Evolutionary conservation across 2,113 vertebrate species (phyloP), one percentile per base, ranked within the genome.

Genomic region (Mesoclemmys tuberculata): DNA sequence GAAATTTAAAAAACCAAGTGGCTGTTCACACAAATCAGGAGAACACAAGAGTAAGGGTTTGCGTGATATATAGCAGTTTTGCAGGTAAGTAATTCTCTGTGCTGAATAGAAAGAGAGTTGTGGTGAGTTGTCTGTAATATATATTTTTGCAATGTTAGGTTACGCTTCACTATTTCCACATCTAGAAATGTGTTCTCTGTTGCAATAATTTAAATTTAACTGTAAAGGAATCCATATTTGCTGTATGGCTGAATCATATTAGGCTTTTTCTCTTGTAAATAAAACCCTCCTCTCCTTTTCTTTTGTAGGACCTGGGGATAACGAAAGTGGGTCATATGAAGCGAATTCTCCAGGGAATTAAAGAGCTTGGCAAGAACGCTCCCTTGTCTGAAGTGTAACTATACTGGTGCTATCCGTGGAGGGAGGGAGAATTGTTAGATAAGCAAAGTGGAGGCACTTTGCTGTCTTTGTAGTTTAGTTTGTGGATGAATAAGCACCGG

Each of bases 321-420:
- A 99, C 98, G 99, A 99, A 99, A 98, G 99, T 99, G 99, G 99
- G 99, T 95, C 99, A 99, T 98, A 98, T 99, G 99, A 99, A 99
- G 99, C 99, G 99, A 99, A 99, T 99, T 98, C 99, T 99, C 96
- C 99, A 99, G 99, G 99, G 99, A 99, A 99, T 99, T 99, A 99
- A 99, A 97, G 99, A 99, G 91, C 98, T 99, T 74, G 97, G 98
- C 97, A 99, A 99, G 98, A 98, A 97, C 93, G 97, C 98, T 93
- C 95, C 97, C 87, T 98, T 98, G 97, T 93, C 98, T 85, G 99
- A 99, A 97, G 98, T 98, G 95, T 99, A 97, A 98, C 93, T 90
- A 31, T 24, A 51, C 75, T 85, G 98, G 97, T 98, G 98, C 97
- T 97, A 93, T 96, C 95, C 88, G 75, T 93, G 77, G 92, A 93